Conservation (phyloP, 1,140 invertebrate genomes). For the Drosophila albomicans region DNA sequence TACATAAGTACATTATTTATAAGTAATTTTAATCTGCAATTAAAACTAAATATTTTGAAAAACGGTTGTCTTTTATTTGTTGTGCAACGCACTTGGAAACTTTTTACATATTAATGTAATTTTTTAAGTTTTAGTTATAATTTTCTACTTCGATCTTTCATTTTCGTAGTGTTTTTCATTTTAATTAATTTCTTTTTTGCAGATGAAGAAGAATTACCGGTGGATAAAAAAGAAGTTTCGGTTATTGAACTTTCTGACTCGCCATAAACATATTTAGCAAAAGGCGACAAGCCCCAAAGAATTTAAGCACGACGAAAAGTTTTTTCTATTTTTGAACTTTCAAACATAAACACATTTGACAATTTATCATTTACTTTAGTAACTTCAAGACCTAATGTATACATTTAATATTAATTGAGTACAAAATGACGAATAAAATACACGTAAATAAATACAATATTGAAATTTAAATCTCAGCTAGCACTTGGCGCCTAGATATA, state of each 20-base stretch:
- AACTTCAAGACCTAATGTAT: conserved; percentile 17
- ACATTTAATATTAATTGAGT: conserved; percentile 20
- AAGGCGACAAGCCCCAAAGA: conserved; percentile 56
- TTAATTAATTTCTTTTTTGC: conserved; percentile 66
- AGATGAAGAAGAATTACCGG: conserved; percentile 44
- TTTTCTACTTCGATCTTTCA: conserved; percentile 33
- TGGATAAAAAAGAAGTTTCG: conserved; percentile 62
- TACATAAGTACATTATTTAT: conserved; percentile 25
- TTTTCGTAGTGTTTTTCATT: conserved; percentile 38
- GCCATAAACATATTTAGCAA: conserved; percentile 43
- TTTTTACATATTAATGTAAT: conserved; percentile 30
- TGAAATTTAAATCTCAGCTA: background rate
- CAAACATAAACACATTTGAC: conserved; percentile 27
- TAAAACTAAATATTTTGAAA: conserved; percentile 44
- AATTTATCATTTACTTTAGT: conserved; percentile 21
- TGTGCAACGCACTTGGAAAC: background rate
- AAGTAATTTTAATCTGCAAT: conserved; percentile 50
- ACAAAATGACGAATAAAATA: conserved; percentile 27
- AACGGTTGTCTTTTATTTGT: conserved; percentile 46
- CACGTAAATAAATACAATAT: background rate
- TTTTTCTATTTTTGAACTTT: conserved; percentile 11
- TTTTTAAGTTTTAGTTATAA: conserved; percentile 25
- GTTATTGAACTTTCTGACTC: conserved; percentile 73
- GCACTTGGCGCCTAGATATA: background rate
- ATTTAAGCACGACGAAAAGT: conserved; percentile 27